Evolutionary conservation across 2,888 invertebrate species (phyloP).

Genomic region (Diarsia mendica): DNA sequence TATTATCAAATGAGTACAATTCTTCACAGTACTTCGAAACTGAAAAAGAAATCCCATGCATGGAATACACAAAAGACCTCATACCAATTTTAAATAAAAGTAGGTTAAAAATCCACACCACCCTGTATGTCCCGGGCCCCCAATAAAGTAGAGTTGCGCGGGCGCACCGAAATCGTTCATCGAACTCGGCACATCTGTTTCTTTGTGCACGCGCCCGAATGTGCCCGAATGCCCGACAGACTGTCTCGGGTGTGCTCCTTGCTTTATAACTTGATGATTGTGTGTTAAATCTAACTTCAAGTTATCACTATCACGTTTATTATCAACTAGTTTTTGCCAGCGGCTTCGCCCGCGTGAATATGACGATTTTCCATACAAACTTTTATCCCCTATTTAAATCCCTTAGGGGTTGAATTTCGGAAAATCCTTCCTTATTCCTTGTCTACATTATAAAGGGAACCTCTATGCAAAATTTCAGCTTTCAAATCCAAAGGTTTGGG

Average conservation of each 20-base stretch:
- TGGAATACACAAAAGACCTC: not conserved
- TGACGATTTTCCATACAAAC: too few species aligned
- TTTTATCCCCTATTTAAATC: too few species aligned
- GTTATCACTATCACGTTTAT: not conserved
- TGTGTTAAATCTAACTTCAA: not conserved
- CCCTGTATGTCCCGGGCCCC: slow-evolving; percentile 70
- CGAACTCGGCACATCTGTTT: slow-evolving; percentile 85
- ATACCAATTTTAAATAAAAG: not conserved
- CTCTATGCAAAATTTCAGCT: too few species aligned
- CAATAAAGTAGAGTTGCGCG: slow-evolving; percentile 70
- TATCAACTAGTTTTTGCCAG: too few species aligned
- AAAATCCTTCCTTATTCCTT: too few species aligned
- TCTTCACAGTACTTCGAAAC: not conserved
- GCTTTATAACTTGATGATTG: not conserved
- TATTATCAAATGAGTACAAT: not conserved
- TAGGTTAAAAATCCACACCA: slow-evolving; percentile 52
- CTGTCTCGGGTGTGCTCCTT: slow-evolving; percentile 51
- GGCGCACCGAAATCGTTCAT: slow-evolving; percentile 82
- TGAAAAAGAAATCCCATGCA: not conserved
- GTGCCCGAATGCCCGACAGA: slow-evolving; percentile 52
- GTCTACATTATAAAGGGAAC: too few species aligned
- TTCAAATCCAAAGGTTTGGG: too few species aligned
- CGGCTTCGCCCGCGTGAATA: too few species aligned
- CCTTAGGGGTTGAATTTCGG: too few species aligned
- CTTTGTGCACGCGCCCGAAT: slow-evolving; percentile 74